Base-by-base conservation (phyloP, 1,140 invertebrate genomes). In the Drosophila cardini region DNA sequence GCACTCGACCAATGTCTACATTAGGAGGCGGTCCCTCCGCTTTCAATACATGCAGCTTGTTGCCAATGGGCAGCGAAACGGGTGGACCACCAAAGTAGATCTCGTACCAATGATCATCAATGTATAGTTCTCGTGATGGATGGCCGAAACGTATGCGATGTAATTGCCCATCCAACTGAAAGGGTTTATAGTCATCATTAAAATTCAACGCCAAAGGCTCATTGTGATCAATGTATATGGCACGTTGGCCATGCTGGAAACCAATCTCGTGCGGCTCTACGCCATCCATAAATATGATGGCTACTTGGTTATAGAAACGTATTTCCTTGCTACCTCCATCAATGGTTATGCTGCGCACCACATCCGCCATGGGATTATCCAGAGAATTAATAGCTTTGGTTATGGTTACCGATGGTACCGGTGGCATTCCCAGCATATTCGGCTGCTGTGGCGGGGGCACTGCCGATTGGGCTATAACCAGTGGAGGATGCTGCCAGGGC, bases 1-100 rank as follows among this genome's bases (percentile, higher is more conserved):
- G 93, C 5, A 91, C 90, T 8, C 93, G 94, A 0, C 96, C 95
- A 52, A 97, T 96, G 87, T 95, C 95, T 0, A 97, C 96, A 92
- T 96, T 95, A 0, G 98, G 98, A 4, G 97, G 94, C 1, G 97
- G 96, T 0, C 98, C 98, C 78, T 97, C 96, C 2, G 99, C 92
- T 80, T 96, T 95, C 0, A 99, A 93, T 26, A 94, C 93, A 63
- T 96, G 94, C 43, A 95, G 93, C 72, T 96, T 95, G 0, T 96
- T 96, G 80, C 96, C 95, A 10, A 99, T 93, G 8, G 96, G 95
- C n/a, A 99, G 95, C 11, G 94, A 94, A 4, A 98, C 95, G 0
- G 97, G 95, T 42, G 97, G 95, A 3, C 98, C 98, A 53, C 98
- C 98, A 92, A 99, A 99, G 76, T 96, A 96, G 86, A 97, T 97